A percentile compares a stretch with the other conserved stretches of the same genome.
Conservation (phyloP, 1,140 invertebrate species). For the Trichonephila inaurata region DNA sequence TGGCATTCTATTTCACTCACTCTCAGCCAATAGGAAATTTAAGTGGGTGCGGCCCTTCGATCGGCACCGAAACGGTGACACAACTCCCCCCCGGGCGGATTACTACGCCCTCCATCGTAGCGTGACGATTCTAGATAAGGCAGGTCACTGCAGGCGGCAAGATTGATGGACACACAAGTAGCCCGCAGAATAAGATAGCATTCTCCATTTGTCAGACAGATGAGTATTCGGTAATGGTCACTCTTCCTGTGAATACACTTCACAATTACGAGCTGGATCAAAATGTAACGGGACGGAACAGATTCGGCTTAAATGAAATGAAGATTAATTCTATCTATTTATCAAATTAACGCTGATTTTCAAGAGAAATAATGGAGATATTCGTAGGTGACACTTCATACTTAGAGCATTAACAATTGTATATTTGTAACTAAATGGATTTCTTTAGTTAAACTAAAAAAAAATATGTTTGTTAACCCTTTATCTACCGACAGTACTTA, state of each 20-base stretch:
- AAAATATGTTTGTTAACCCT: too few species aligned
- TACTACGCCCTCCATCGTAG: not conserved
- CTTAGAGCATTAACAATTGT: too few species aligned
- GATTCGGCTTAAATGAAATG: not conserved
- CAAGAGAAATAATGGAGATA: not conserved
- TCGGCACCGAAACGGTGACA: too few species aligned
- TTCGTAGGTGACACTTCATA: not conserved
- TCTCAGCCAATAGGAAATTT: not conserved
- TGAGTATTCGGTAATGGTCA: slow-evolving; percentile 12
- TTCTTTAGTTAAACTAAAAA: too few species aligned
- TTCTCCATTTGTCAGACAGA: slow-evolving; percentile 1
- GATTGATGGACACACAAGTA: not conserved
- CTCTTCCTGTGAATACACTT: not conserved
- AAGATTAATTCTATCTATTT: not conserved
- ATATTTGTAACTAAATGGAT: too few species aligned
- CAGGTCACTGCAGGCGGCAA: not conserved
- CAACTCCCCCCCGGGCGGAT: not conserved
- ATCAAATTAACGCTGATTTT: not conserved
- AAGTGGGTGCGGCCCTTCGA: not conserved
- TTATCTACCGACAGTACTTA: too few species aligned
- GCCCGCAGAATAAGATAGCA: not conserved
- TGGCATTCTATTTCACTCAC: too few species aligned
- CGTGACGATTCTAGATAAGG: slow-evolving; percentile 23
- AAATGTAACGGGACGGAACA: not conserved
- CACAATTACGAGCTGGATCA: not conserved